Evolutionary conservation across 2,113 vertebrate genomes (phyloP).

Genomic region (Athene noctua): DNA sequence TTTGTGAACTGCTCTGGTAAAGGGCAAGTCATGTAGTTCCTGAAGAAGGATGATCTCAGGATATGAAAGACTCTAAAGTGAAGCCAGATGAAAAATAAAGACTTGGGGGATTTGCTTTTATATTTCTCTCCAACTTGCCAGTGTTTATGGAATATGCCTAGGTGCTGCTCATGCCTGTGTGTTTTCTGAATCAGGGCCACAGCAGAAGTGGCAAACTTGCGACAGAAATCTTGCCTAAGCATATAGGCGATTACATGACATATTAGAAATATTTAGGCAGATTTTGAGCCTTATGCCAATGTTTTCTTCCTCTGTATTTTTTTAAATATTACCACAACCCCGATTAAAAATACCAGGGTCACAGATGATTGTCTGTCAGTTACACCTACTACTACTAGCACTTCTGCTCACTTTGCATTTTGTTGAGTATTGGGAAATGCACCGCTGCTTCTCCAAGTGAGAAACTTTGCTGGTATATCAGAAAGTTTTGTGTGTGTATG

Average conservation of each 20-base stretch:
- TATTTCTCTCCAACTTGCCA: background rate
- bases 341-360: background rate
- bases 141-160: background rate
- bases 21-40: background rate
- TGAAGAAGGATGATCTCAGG: slow-evolving; percentile 3
- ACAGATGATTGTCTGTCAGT: background rate
- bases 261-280: background rate
- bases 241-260: background rate
- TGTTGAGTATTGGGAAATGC: background rate
- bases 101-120: background rate
- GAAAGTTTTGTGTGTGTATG: background rate
- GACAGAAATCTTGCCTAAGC: background rate
- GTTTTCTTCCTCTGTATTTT: background rate
- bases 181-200: background rate
- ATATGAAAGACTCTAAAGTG: slow-evolving; percentile 22
- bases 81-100: slow-evolving; percentile 6
- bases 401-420: background rate
- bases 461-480: background rate
- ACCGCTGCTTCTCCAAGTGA: rapidly evolving
- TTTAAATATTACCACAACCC: background rate
- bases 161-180: background rate
- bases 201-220: background rate
- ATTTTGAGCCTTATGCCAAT: background rate
- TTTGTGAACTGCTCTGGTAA: slow-evolving; percentile 7
- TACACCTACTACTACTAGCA: background rate